phyloP scores from a whole-genome alignment of 2,113 vertebrate species.

The Poeciliopsis retropinna region DNA sequence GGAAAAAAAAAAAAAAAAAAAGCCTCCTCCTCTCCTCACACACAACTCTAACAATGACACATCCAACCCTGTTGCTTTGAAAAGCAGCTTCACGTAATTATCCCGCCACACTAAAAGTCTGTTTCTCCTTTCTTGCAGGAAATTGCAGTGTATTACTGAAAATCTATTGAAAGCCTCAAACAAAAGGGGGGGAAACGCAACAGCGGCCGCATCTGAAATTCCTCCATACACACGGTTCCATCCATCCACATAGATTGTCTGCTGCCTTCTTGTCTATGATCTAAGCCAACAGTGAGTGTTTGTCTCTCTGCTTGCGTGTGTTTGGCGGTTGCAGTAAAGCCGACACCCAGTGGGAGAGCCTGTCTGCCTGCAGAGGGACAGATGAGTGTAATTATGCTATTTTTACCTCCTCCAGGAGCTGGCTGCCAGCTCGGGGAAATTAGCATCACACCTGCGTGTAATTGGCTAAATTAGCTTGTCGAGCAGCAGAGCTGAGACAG shows the following conservation, averaged over 20 bases:
- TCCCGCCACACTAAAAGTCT: slow-evolving; percentile 35
- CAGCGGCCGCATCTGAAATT: slow-evolving; percentile 44
- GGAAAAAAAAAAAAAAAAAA: too few species aligned
- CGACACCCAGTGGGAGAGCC: slow-evolving; percentile 68
- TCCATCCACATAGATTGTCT: slow-evolving; percentile 34
- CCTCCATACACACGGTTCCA: slow-evolving; percentile 42
- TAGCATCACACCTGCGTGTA: slow-evolving; percentile 86
- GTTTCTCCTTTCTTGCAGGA: slow-evolving; percentile 42
- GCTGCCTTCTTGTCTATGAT: slow-evolving; percentile 56
- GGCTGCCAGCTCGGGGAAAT: slow-evolving; percentile 79
- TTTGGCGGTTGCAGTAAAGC: slow-evolving; percentile 36
- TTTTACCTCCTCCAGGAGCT: slow-evolving; percentile 82
- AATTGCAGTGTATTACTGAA: slow-evolving; percentile 53
- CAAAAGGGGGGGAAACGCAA: slow-evolving; percentile 49
- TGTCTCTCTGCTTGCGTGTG: slow-evolving; percentile 33
- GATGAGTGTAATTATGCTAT: slow-evolving; percentile 85
- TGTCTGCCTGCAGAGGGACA: slow-evolving; percentile 69
- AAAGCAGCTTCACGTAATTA: slow-evolving; percentile 57
- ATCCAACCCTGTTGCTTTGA: slow-evolving; percentile 14
- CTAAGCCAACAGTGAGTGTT: slow-evolving; percentile 44
- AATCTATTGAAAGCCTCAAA: slow-evolving; percentile 55
- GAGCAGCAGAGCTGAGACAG: slow-evolving; percentile 77
- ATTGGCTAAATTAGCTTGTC: slow-evolving; percentile 85
- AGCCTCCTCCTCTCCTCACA: slow-evolving; percentile 12
- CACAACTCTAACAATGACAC: slow-evolving; percentile 23